Base-by-base conservation (phyloP, 2,113 vertebrate species). In the Laticauda laticaudata region DNA sequence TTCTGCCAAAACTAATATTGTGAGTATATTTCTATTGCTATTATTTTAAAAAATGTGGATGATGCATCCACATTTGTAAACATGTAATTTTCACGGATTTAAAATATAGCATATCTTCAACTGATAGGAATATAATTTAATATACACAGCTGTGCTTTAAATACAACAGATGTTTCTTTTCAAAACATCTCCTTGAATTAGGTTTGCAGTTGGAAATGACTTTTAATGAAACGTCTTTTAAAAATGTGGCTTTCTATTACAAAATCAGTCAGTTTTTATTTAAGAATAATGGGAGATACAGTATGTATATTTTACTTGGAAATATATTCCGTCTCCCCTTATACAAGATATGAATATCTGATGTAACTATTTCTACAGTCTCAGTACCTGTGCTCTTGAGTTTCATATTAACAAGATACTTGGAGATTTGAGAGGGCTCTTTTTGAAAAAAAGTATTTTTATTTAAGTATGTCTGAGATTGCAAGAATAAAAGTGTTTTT, bases 11-110 rank as follows among this genome's bases (percentile, higher is more conserved):
- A 85, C 64, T 69, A 75, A 75, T 75, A 75, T 75, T 39, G 97
- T 97, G 93, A 96, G 96, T 96, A 23, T 75, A 7, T n/a, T 61
- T 39, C 2, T 91, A 23, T 20, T 21, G 5, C 29, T 61, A 1
- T 57, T 75, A 53, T 61, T 55, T 23, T 48, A 85, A 43, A 43
- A 54, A 87, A 9, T 61, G 21, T 69, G 39, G 23, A 64, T 43
- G 6, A 34, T 54, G 57, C 14, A 69, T 91, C 20, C 51, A 55
- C 39, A 34, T 75, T 54, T 88, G 4, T 54, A 43, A 21, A 53
- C 4, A 87, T 61, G 21, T 34, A 26, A 87, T 29, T 12, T 24
- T 91, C 11, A 15, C 51, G 29, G 12, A 54, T 88, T 53, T 69
- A 54, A 88, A 69, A 18, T 57, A 39, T 43, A n/a, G 14, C 3